Evolutionary conservation across 2,797 vertebrate species (phyloP).

Genomic region (Gallinago stenura): DNA sequence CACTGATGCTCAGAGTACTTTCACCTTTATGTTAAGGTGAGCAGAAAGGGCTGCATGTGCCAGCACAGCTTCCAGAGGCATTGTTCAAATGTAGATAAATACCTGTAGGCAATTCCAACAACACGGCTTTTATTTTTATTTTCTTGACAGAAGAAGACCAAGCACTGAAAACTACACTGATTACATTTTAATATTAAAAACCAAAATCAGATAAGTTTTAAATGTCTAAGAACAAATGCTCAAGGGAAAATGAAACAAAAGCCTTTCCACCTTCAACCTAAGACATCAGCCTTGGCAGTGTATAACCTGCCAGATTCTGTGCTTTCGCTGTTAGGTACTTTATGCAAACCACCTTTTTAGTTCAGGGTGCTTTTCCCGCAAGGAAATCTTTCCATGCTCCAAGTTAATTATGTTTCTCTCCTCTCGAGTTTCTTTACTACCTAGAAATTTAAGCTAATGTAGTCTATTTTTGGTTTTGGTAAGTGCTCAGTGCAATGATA

Average conservation of each 20-base stretch:
- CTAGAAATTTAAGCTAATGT: constrained; percentile 39
- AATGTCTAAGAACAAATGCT: not conserved
- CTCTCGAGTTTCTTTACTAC: constrained; percentile 16
- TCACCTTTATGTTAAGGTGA: not conserved
- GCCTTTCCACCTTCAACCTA: not conserved
- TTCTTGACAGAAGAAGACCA: not conserved
- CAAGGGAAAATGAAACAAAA: not conserved
- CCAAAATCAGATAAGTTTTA: not conserved
- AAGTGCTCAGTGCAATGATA: not conserved
- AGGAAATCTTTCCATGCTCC: not conserved
- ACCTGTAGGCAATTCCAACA: not conserved
- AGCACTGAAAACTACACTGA: not conserved
- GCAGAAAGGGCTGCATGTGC: not conserved
- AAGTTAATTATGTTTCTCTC: constrained; percentile 57
- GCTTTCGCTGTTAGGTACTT: not conserved
- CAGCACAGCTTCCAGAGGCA: not conserved
- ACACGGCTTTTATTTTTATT: not conserved
- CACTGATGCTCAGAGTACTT: not conserved
- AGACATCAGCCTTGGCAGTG: not conserved
- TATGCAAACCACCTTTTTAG: not conserved
- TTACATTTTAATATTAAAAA: not conserved
- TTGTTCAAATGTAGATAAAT: not conserved
- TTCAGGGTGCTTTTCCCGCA: not conserved
- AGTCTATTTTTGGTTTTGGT: constrained; percentile 24
- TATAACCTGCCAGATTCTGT: not conserved